Base-by-base conservation (phyloP, 2,113 vertebrate species). In the Chlamydotis undulata region DNA sequence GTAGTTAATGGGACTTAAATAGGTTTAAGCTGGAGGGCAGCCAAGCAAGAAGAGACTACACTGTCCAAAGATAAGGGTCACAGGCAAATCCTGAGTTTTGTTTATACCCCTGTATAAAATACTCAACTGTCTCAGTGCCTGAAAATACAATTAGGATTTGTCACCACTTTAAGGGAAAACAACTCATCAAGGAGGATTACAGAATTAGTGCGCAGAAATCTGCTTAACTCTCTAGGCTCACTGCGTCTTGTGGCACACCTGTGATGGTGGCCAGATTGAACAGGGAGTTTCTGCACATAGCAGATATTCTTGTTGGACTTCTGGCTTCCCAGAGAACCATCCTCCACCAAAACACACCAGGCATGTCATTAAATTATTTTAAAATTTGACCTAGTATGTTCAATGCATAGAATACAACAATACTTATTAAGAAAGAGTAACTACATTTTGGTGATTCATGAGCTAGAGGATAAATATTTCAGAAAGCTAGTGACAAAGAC, bases 131-230 rank as follows among this genome's bases (percentile, higher is more conserved):
- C 79, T 87, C 70, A 69, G 24, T 50, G 49, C 61, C 77, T 69
- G 70, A 82, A 92, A 85, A 96, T 65, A 63, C 89, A 93, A 94
- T 93, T 95, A 96, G 95, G 95, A 89, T 90, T 70, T 94, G 67
- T 59, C 70, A 83, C 26, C 59, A 55, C 93, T 88, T 79, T 75
- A 91, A 83, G 22, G 50, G 61, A 94, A 96, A 95, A 95, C 91
- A 96, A 91, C 89, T 94, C 64, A 86, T 90, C 83, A 92, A 71
- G 60, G 39, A 39, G 35, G 88, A 96, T 96, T 96, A 96, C 11
- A 82, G 69, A 89, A 70, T 91, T 93, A 94, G 86, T 19, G 33
- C 24, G 52, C 7, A 45, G 60, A 68, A 95, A 95, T 88, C 93
- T 86, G 14, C 88, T 93, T 92, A 96, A 53, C 37, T 47, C 43